Percentiles rank a stretch among this genome's conserved stretches.
Evolutionary conservation across 2,113 vertebrate species (phyloP).

Genomic region (Xenus cinereus): DNA sequence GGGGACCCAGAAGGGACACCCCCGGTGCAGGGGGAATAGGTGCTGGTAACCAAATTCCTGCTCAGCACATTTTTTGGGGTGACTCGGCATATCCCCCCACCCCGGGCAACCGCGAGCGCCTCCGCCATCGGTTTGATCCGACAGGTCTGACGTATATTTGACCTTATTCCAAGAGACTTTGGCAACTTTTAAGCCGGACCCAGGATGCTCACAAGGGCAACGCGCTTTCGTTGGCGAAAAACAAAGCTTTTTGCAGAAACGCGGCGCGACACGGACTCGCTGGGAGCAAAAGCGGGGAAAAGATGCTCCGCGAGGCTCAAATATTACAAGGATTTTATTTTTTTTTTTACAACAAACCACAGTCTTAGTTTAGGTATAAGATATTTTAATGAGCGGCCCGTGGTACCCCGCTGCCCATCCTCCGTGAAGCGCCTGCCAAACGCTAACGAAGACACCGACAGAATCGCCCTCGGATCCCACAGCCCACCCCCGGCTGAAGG

Average conservation of each 20-base stretch:
- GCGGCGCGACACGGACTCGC: rapidly evolving
- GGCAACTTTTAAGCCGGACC: not conserved
- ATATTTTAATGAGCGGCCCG: not conserved
- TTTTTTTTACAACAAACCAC: not conserved
- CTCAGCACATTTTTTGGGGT: not conserved
- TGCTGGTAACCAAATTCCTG: rapidly evolving
- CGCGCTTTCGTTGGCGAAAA: rapidly evolving
- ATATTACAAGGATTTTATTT: not conserved
- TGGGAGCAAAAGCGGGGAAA: rapidly evolving
- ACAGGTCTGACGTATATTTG: not conserved
- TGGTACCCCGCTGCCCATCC: not conserved
- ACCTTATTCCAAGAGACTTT: not conserved
- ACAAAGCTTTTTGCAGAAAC: not conserved
- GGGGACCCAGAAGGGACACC: not conserved
- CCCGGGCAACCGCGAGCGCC: not conserved
- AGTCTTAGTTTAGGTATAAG: rapidly evolving
- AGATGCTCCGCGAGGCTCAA: not conserved
- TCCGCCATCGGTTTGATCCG: not conserved
- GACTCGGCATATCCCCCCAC: not conserved
- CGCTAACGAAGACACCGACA: not conserved
- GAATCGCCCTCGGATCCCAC: not conserved
- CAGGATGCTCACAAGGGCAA: not conserved
- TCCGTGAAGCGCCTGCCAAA: rapidly evolving
- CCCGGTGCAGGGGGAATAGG: not conserved
- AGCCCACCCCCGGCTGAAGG: not conserved